These are phyloP conservation scores for Synergus gifuensis DNA, from an alignment of 2,888 invertebrate species.

Conservation along the genomic window DNA sequence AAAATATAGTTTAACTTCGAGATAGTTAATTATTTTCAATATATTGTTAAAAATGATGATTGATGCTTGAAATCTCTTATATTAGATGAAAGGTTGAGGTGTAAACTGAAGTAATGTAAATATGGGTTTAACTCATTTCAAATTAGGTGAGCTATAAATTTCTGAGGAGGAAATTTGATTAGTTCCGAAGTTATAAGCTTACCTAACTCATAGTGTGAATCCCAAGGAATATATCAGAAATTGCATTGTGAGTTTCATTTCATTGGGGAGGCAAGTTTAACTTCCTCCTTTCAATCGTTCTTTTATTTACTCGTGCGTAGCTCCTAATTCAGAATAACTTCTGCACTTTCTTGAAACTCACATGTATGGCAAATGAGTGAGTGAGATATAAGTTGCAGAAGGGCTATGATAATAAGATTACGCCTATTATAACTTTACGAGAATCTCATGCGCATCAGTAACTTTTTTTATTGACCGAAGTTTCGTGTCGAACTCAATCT, in stretches of 20 bases:
- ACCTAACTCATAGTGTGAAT: background rate
- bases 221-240: conserved; percentile 1
- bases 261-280: background rate
- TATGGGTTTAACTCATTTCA: background rate
- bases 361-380: background rate
- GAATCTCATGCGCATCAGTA: background rate
- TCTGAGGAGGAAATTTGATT: background rate
- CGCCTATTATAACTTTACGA: background rate
- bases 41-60: background rate
- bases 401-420: background rate
- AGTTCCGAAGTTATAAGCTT: background rate
- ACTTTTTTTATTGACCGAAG: background rate
- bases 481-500: background rate
- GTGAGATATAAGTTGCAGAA: background rate
- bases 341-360: background rate
- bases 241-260: conserved; percentile 9
- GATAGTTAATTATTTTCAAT: background rate
- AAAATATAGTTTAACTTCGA: background rate
- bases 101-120: background rate
- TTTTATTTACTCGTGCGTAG: background rate
- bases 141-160: conserved; percentile 1
- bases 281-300: background rate
- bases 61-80: background rate
- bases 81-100: background rate
- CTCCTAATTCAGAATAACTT: background rate